phyloP scores from a whole-genome alignment of 2,888 invertebrate genomes.

The Vandiemenella viatica region DNA sequence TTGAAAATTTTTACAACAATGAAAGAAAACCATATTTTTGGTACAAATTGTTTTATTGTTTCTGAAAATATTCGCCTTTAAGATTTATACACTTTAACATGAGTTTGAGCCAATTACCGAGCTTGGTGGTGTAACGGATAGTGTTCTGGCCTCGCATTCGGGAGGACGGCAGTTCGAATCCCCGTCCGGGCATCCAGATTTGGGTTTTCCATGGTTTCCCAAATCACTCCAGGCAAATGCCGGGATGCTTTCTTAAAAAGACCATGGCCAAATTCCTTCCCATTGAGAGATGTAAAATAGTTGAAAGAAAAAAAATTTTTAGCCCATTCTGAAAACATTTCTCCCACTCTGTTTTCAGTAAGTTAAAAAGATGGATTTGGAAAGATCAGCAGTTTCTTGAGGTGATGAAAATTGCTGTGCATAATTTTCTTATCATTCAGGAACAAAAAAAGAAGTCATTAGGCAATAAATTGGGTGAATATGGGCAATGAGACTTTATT shows the following conservation, averaged over 20 bases:
- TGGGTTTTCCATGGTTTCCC: too few species aligned
- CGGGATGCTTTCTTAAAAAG: too few species aligned
- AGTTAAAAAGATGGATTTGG: background rate
- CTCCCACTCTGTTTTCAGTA: background rate
- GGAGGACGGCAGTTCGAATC: too few species aligned
- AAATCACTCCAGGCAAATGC: too few species aligned
- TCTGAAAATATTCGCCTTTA: background rate
- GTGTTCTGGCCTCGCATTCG: too few species aligned
- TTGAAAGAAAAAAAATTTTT: too few species aligned
- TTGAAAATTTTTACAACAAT: too few species aligned
- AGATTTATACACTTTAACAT: background rate
- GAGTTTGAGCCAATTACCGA: too few species aligned
- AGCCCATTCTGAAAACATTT: background rate
- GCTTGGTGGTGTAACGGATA: too few species aligned
- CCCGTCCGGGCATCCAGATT: too few species aligned
- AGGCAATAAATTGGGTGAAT: background rate
- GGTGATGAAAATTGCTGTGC: background rate
- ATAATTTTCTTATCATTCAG: background rate
- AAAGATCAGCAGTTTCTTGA: background rate
- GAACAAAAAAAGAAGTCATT: background rate
- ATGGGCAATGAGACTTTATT: background rate
- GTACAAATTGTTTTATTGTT: background rate
- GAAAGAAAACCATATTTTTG: background rate
- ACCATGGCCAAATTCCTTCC: too few species aligned
- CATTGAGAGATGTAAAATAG: too few species aligned